Base-by-base conservation (phyloP, 1,140 invertebrate species). In the Coptotermes formosanus region DNA sequence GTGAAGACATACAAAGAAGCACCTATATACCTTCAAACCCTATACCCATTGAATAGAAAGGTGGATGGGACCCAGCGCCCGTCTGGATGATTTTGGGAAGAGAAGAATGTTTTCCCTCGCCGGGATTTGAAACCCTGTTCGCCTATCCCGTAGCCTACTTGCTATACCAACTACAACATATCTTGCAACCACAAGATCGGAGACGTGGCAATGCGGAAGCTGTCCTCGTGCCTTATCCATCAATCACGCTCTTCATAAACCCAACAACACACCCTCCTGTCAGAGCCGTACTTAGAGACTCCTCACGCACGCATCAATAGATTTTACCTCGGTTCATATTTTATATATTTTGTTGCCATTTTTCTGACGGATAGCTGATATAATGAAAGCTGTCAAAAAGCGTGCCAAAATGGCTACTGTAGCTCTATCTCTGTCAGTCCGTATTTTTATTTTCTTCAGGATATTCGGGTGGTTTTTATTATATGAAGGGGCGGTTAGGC, bases 371-470 rank as follows among this genome's bases (percentile, higher is more conserved):
- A 75, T 75, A 14, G 64, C n/a, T 75, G n/a, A 75, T 75, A 75
- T 75, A 75, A 75, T 75, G 64, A 30, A 75, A 75, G 64, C 64
- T 75, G 64, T 75, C 64, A 75, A 75, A 75, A 75, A 75, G 64
- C 64, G 64, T 75, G 64, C 64, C 64, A 75, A 75, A 75, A 75
- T 75, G 64, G 64, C 64, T 75, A 75, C 64, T 14, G 19, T 7
- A 64, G 21, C 59, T 19, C 14, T 75, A 2, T 75, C 64, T 30
- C n/a, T 21, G 11, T 75, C 64, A 30, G 25, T 30, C 64, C 64
- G 0, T 75, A 75, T 75, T 75, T 75, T 75, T 75, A 75, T 75
- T 75, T 75, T 75, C 25, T 75, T 64, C 6, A 30, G 64, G 7
- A 30, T 30, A 11, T 75, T 30, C 9, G 64, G 64, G 64, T 75